Evolutionary conservation across 1,140 invertebrate genomes (phyloP).

Genomic region (Lepidostoma basale): DNA sequence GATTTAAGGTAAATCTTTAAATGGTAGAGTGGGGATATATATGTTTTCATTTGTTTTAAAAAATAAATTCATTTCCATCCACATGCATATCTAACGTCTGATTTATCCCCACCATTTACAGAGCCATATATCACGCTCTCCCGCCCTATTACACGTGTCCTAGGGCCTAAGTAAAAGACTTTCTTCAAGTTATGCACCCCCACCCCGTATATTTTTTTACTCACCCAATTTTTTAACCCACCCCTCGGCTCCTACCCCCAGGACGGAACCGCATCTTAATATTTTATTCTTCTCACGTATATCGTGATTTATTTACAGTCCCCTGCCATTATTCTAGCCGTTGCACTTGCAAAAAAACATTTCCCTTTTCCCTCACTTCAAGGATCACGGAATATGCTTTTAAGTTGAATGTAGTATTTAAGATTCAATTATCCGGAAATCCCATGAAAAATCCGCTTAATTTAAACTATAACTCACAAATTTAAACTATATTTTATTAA

Average conservation of each 20-base stretch:
- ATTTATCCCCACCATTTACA: constrained; percentile 1
- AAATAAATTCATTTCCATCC: no score
- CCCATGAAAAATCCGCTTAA: no score
- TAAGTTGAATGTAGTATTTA: neutral
- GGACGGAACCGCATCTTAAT: constrained; percentile 30
- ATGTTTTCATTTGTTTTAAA: no score
- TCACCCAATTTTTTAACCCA: constrained; percentile 43
- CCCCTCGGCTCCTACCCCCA: neutral
- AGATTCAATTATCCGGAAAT: constrained; percentile 6
- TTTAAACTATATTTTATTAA: no score
- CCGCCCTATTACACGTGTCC: constrained; percentile 30
- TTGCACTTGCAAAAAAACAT: constrained; percentile 27
- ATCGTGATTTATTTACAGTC: constrained; percentile 41
- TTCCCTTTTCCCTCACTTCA: neutral
- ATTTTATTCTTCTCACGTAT: constrained; percentile 43
- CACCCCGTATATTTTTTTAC: constrained; percentile 36
- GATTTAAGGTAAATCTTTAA: no score
- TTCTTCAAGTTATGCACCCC: constrained; percentile 42
- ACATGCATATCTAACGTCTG: no score
- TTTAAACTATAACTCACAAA: no score
- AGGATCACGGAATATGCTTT: neutral
- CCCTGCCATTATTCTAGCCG: constrained; percentile 29
- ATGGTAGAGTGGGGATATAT: no score
- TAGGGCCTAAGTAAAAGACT: constrained; percentile 38
- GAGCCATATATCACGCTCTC: constrained; percentile 12